Percentiles rank a stretch among this genome's conserved stretches.
Evolutionary conservation across 1,140 invertebrate genomes (phyloP).

Genomic region (Aphaenogaster rudis): DNA sequence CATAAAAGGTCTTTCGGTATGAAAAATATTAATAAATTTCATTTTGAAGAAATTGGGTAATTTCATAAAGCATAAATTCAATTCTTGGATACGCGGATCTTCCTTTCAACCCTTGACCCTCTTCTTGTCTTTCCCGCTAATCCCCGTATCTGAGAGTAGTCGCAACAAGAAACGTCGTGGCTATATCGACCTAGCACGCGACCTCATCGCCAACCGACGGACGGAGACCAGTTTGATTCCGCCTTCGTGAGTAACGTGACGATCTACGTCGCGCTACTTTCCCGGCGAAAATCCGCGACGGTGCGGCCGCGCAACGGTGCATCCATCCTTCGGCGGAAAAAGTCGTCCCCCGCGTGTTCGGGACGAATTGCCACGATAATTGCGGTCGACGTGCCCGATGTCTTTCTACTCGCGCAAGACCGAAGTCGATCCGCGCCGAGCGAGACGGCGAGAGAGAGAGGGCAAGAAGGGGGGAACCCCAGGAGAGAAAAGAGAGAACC

Average conservation of each 20-base stretch:
- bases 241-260: neutral
- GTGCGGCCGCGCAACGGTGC: constrained; percentile 26
- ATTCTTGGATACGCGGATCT: neutral
- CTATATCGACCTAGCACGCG: neutral
- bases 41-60: neutral
- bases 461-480: neutral
- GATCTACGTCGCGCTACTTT: constrained; percentile 52
- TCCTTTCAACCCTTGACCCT: no score
- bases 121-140: neutral
- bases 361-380: constrained; percentile 56
- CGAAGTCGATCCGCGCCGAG: constrained; percentile 26
- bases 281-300: constrained; percentile 30
- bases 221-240: constrained; percentile 22
- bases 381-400: constrained; percentile 53
- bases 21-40: neutral
- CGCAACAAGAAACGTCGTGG: neutral
- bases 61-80: neutral
- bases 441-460: neutral
- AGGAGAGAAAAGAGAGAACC: constrained; percentile 9
- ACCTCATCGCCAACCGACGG: neutral
- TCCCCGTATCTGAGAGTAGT: neutral
- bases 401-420: constrained; percentile 47
- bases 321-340: constrained; percentile 33
- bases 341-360: constrained; percentile 24
- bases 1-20: no score